Base-by-base conservation (phyloP, 2,113 vertebrate genomes). In the Thunnus thynnus region DNA sequence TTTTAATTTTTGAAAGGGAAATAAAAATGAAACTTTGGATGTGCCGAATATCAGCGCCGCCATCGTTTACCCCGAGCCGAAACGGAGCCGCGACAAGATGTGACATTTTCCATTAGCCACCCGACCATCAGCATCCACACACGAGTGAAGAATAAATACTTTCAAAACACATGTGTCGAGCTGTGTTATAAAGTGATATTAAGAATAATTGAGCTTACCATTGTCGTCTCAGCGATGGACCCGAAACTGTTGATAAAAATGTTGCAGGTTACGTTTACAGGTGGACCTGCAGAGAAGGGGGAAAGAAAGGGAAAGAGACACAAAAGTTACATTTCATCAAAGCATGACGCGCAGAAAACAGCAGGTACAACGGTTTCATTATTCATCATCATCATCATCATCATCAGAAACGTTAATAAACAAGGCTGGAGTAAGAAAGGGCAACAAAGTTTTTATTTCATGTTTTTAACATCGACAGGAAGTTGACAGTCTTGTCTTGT, bases 231-330 rank as follows among this genome's bases (percentile, higher is more conserved):
- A 84, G 98, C 98, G 72, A 99, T 99, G 63, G 98, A 99, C n/a
- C 98, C 98, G 63, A 99, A 99, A 87, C 98, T 99, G 97, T 99
- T 99, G 96, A 99, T 99, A 94, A 99, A 99, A 95, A 99, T 99
- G 95, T 99, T 99, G 96, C 98, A 99, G 94, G 96, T 99, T 84
- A 99, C 98, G 1, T 99, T 99, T 86, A 99, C 98, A 18, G 98
- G 95, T 1, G 97, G 98, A 88, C 98, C 98, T 99, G 96, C 56
- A 56, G 88, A 72, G 51, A 69, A 16, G 32, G 25, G 32, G 25
- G 58, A 32, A 22, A 65, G 47, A 83, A 18, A 70, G 17, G 13
- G 65, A 32, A 18, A 72, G 30, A 83, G 5, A 80, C 13, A 46
- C 17, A 57, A 5, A n/a, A 46, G 75, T 86, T 14, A 80, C 41